Evolutionary conservation across 2,113 vertebrate species (phyloP), one percentile per base, ranked within the genome.

Genomic region (Heterotilapia buettikoferi): DNA sequence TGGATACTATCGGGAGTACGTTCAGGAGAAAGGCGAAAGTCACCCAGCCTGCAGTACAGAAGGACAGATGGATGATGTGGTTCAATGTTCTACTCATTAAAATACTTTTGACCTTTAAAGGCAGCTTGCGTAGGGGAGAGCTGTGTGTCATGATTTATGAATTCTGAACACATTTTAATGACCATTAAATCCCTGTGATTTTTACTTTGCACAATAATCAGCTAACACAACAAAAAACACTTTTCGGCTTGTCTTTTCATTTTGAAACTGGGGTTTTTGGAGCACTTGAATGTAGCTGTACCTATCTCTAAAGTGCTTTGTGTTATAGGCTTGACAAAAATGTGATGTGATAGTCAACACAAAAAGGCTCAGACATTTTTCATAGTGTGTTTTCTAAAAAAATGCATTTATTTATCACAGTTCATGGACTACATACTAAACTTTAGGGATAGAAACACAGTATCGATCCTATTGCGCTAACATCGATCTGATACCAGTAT

Each of bases 381-480:
- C 33, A 66, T n/a, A 66, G 31, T 38, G 61, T 38, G 61, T 38
- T 66, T 66, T 66, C 61, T 66, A 38, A 36, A 66, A 0, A 66
- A 7, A 66, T 2, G 10, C 31, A 66, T 66, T 36, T 66, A 38
- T 66, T 38, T 66, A 66, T 66, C 61, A 66, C 31, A 38, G 61
- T 38, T 38, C 33, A 66, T 13, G 61, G 33, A n/a, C 61, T 66
- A 38, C 61, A 38, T 66, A 38, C 33, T 66, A 36, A 13, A 66
- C 61, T 38, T 66, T 21, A 38, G 33, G 61, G 33, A 66, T 38
- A 66, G 19, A 38, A 68, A 68, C 61, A 66, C 61, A 68, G 61
- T 0, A 66, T 38, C 3, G 33, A 66, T 66, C 61, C 33, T 21
- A 0, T 38, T 66, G 18, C 6, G 0, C 19, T 8, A 5, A 38